These are phyloP conservation scores for Cryptoprocta ferox DNA, from an alignment of 2,797 vertebrate species.

Conservation along the genomic window DNA sequence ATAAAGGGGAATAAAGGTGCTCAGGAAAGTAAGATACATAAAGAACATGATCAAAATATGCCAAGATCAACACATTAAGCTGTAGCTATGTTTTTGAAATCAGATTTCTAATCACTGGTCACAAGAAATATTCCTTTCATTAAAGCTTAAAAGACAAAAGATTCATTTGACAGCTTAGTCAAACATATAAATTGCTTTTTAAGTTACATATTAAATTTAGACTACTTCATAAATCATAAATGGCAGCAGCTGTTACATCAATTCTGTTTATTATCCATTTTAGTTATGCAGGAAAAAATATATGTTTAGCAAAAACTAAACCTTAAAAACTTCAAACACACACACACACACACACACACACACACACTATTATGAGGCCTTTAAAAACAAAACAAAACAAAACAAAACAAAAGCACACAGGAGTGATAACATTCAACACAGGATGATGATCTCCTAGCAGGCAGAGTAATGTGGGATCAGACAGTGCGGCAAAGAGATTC, in stretches of 20 bases:
- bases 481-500: not conserved
- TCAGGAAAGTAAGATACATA: not conserved
- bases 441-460: not conserved
- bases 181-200: not conserved
- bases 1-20: not conserved
- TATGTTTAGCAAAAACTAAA: not conserved
- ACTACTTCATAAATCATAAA: slow-evolving; percentile 12
- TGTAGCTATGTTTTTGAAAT: not conserved
- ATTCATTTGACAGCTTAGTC: slow-evolving; percentile 13
- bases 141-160: slow-evolving; percentile 19
- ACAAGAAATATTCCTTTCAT: slow-evolving; percentile 7
- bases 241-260: slow-evolving; percentile 30
- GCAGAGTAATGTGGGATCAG: not conserved
- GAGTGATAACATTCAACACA: not conserved
- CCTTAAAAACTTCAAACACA: not conserved
- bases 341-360: too few relatives aligned
- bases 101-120: not conserved
- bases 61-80: not conserved
- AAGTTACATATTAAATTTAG: slow-evolving; percentile 50
- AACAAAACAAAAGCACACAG: not conserved
- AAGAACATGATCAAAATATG: not conserved
- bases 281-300: not conserved
- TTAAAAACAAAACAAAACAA: not conserved
- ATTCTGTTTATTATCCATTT: not conserved
- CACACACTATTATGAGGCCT: not conserved